Conservation (phyloP, 1,140 invertebrate genomes). For the Drosophila rufa region DNA sequence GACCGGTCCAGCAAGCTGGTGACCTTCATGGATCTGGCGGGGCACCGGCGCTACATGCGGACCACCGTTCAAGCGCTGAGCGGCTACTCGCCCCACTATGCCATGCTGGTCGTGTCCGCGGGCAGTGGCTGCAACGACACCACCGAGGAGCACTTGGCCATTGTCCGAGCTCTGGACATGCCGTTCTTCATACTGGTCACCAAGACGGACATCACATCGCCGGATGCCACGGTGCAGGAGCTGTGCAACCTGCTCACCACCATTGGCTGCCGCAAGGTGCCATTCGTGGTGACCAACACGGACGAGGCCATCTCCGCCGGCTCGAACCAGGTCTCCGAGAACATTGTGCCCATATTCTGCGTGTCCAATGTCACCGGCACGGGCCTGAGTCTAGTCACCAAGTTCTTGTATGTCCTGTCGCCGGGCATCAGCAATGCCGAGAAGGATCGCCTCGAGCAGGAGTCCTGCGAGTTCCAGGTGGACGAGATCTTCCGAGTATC, state of each 20-base stretch:
- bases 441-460: slow-evolving; percentile 90
- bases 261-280: slow-evolving; percentile 89
- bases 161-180: slow-evolving; percentile 93
- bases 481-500: slow-evolving; percentile 96
- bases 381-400: slow-evolving; percentile 92
- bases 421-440: slow-evolving; percentile 90
- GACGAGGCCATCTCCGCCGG: slow-evolving; percentile 91
- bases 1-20: slow-evolving; percentile 95
- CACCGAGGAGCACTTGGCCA: slow-evolving; percentile 93
- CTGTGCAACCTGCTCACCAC: slow-evolving; percentile 88
- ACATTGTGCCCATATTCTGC: slow-evolving; percentile 94
- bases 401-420: slow-evolving; percentile 91
- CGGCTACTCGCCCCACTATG: slow-evolving; percentile 97
- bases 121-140: slow-evolving; percentile 88
- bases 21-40: slow-evolving; percentile 98
- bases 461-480: slow-evolving; percentile 94
- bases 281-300: slow-evolving; percentile 88
- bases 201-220: slow-evolving; percentile 93
- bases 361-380: slow-evolving; percentile 98
- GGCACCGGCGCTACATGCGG: slow-evolving; percentile 97
- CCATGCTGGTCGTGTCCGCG: slow-evolving; percentile 93
- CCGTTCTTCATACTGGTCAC: slow-evolving; percentile 96
- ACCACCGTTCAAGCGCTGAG: slow-evolving; percentile 98
- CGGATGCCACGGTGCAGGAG: slow-evolving; percentile 87
- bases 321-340: slow-evolving; percentile 87